Base-by-base conservation (phyloP, 2,888 invertebrate genomes). In the Idaea biselata region DNA sequence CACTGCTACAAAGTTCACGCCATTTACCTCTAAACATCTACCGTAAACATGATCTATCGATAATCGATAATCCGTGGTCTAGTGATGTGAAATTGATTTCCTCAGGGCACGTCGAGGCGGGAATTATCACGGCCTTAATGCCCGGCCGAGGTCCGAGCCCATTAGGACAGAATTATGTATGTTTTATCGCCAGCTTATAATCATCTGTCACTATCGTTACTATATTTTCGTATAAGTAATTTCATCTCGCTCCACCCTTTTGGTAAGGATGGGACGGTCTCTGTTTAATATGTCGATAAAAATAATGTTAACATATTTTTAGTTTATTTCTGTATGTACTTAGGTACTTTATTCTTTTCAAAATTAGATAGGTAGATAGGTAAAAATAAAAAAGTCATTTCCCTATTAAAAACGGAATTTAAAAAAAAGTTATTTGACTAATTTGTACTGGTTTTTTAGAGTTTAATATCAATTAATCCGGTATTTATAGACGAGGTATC, bases 181-280 rank as follows among this genome's bases (percentile, higher is more conserved):
- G 91, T 92, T 92, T 92, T 91, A 91, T 91, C 91, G 88, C 88
- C 86, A 86, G 88, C 89, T 91, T 91, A 91, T 91, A 91, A 91
- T 92, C 91, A 91, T 91, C 90, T 92, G 92, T 92, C 92, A 92
- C 91, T 90, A 91, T 90, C 88, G 87, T 89, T 89, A 91, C 87
- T 86, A 88, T 91, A 90, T 91, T 91, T 89, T 91, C 84, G 88
- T 89, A 88, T 89, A 68, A 68, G 71, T 70, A 91, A 91, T 92
- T 89, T 88, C 85, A 86, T 84, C 84, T 82, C 80, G 84, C 82
- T 76, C 84, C 87, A 81, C 85, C 85, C 87, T 82, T 73, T 72
- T n/a, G n/a, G 54, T 83, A 88, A 86, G 75, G 87, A 70, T 80
- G 86, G 63, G 69, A 66, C 61, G 44, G 63, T 65, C 57, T 67